Base-by-base conservation (phyloP, 2,113 vertebrate species). In the Paedocypris sp. region DNA sequence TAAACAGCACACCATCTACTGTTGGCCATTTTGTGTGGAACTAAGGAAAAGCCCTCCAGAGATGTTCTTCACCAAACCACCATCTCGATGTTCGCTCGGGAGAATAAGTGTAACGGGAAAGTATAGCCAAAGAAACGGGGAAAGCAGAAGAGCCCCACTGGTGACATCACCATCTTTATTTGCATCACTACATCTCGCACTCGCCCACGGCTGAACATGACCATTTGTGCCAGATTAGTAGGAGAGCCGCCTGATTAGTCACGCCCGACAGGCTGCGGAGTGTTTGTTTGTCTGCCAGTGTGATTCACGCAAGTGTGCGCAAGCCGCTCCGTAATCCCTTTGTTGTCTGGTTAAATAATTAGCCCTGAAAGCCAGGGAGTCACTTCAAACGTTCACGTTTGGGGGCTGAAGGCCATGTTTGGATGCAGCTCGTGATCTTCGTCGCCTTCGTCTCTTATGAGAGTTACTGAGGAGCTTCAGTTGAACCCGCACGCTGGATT, bases 261-360 rank as follows among this genome's bases (percentile, higher is more conserved):
- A 58, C 12, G 16, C 25, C 26, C 39, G 25, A 31, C 16, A 20
- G 16, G 32, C 36, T 16, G 16, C 6, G 1, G 18, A 58, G 54
- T 31, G 54, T 58, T 58, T 58, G 54, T 43, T 58, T 56, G 23
- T 56, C 35, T 58, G 54, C 54, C 39, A 58, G 54, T 20, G 26
- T 41, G 52, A 56, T 12, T 56, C 54, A n/a, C n/a, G 18, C 11
- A n/a, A 31, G 53, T 56, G 36, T 31, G 9, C 18, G 13, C 35
- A 20, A 43, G 32, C 4, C 4, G 5, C n/a, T 43, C 38, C n/a
- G 23, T 58, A 58, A 58, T 43, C 54, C 43, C 54, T 58, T 58
- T 58, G 54, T 58, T 58, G 38, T 58, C 25, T 43, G 54, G 54
- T 58, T 58, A 58, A 58, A 58, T 45, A 58, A 58, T 58, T 58